Percentiles rank a stretch among this genome's conserved stretches.
Conservation (phyloP, 2,113 vertebrate genomes). For the Trachemys scripta region DNA sequence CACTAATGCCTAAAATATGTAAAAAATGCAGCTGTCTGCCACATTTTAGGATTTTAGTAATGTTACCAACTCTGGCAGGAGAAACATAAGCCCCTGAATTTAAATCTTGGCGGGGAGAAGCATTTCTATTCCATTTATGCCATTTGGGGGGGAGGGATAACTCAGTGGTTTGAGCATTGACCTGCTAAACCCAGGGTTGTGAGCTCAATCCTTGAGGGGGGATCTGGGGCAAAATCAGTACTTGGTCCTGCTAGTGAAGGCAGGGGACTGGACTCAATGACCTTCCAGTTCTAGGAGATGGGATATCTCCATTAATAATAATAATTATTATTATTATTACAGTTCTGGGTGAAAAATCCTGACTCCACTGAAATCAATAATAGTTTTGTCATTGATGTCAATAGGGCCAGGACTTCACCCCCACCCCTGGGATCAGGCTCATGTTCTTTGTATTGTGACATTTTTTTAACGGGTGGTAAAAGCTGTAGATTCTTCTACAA, state of each 20-base stretch:
- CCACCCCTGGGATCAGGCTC: neutral
- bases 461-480: neutral
- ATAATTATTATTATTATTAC: no score
- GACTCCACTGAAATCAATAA: neutral
- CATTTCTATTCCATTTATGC: neutral
- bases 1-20: neutral
- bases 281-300: no score
- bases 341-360: neutral
- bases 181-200: no score
- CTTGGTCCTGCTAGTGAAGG: no score
- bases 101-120: neutral
- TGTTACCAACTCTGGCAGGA: neutral
- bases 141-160: no score
- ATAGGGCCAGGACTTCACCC: neutral
- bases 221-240: no score
- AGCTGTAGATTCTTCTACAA: neutral
- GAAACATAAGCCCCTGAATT: neutral
- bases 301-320: no score
- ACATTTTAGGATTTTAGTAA: neutral
- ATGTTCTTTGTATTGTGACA: neutral
- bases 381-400: neutral
- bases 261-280: no score
- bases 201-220: no score
- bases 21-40: neutral
- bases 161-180: no score